These are phyloP conservation scores for Morpho achilles DNA, from an alignment of 2,888 invertebrate genomes.

Conservation along the genomic window DNA sequence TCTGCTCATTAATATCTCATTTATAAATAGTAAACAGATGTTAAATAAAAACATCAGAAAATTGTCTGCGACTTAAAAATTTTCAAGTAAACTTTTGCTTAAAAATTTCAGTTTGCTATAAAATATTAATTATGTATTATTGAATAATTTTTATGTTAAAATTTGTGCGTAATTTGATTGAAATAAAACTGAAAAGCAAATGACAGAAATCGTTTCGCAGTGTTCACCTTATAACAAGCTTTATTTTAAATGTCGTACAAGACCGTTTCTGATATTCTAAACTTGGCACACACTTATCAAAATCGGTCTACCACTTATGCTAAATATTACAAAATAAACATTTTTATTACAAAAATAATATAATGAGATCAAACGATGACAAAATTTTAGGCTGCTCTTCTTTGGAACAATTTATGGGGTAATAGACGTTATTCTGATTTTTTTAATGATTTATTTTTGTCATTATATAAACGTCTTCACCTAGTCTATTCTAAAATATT, in stretches of 20 bases:
- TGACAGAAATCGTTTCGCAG: neutral
- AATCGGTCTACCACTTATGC: constrained; percentile 27
- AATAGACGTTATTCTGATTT: constrained; percentile 30
- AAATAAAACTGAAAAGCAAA: constrained; percentile 9
- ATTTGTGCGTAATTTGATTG: neutral
- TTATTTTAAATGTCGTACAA: constrained; percentile 5
- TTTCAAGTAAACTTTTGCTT: neutral
- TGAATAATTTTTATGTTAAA: neutral
- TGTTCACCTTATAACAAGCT: neutral
- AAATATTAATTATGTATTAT: neutral
- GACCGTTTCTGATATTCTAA: constrained; percentile 23
- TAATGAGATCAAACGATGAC: constrained; percentile 78
- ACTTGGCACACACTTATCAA: constrained; percentile 60
- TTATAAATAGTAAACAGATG: neutral
- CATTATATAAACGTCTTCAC: constrained; percentile 16
- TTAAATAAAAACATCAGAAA: neutral
- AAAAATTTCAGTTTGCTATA: neutral
- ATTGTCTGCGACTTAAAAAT: neutral
- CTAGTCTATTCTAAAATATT: constrained; percentile 18
- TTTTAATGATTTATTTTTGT: constrained; percentile 15
- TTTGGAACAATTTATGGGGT: constrained; percentile 69
- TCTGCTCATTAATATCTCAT: constrained; percentile 7
- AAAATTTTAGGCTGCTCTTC: constrained; percentile 76
- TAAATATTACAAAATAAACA: constrained; percentile 62
- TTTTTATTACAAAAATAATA: constrained; percentile 66